Evolutionary conservation across 1,140 invertebrate genomes (phyloP), one percentile per base, ranked within the genome.

Genomic region (Drosophila pandora): DNA sequence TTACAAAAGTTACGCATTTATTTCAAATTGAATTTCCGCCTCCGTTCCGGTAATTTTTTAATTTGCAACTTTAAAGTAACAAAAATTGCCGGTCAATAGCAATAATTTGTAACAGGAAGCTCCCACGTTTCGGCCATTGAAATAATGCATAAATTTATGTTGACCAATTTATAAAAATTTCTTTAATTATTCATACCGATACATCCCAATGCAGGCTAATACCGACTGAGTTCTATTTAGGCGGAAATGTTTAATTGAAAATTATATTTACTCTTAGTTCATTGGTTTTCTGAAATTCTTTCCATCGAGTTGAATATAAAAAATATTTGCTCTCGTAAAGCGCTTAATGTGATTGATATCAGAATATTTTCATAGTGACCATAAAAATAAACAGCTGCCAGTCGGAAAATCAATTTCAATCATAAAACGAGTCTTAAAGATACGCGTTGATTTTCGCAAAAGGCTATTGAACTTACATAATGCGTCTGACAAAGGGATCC

Each of bases 11-110:
- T 75, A 62, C 58, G 58, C 61, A 75, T 87, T 75, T 56, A 81
- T 78, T 78, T 67, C 21, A 78, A 75, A 75, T 87, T 87, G 64
- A 85, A 81, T 78, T 78, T 78, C 59, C 64, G 78, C 50, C 47
- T 62, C 13, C 47, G 70, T 61, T 76, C 53, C 59, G 53, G 41
- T 69, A 48, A 58, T 74, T 56, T 53, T 55, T 63, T 63, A 63
- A 48, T 65, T 60, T 62, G 28, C 12, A 43, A 54, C 34, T 73
- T 82, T 68, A 62, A 69, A 48, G 32, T 50, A 23, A 9, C 41
- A 43, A 30, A 59, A 76, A 55, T 45, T 34, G 55, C 25, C 34
- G 10, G 22, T 28, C 65, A 39, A 37, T 39, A 67, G 63, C 45
- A 32, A 65, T 64, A 65, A 73, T 74, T 70, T 50, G 34, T 13